phyloP scores from a whole-genome alignment of 2,797 vertebrate species.

The Anabas testudineus region DNA sequence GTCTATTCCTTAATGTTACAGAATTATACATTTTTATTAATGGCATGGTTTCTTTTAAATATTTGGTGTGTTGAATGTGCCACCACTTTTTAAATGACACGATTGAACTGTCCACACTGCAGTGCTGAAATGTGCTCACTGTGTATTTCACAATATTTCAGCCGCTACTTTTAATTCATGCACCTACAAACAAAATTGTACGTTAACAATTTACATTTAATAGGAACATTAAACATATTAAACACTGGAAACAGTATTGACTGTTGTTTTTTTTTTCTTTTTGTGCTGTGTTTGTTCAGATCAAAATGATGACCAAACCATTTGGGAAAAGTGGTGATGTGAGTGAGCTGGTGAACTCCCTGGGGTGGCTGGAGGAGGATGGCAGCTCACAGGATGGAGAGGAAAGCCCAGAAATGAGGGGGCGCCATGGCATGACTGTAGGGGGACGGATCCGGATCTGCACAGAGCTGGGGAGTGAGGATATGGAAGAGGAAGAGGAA shows the following conservation, averaged over 20 bases:
- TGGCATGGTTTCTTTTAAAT: neutral
- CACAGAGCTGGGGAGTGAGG: constrained; percentile 84
- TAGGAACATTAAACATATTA: neutral
- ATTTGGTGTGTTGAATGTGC: neutral
- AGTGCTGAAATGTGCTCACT: constrained; percentile 64
- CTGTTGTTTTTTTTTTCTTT: constrained; percentile 17
- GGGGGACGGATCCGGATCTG: constrained; percentile 65
- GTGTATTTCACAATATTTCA: neutral
- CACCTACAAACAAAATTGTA: neutral
- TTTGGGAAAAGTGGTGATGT: constrained; percentile 85
- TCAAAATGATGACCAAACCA: constrained; percentile 88
- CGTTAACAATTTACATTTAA: neutral
- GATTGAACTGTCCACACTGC: constrained; percentile 61
- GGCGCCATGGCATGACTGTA: constrained; percentile 70
- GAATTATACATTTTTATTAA: constrained; percentile 1
- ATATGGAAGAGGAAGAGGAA: constrained; percentile 86
- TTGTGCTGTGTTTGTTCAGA: constrained; percentile 70
- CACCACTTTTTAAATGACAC: neutral
- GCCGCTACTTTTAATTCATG: neutral
- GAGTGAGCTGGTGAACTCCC: constrained; percentile 88
- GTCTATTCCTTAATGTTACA: constrained; percentile 8
- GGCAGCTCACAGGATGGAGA: constrained; percentile 89
- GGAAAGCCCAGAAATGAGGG: constrained; percentile 75
- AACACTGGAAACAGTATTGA: neutral
- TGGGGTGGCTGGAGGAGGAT: constrained; percentile 89